Percentiles rank a stretch among this genome's conserved stretches.
Conservation (phyloP, 2,888 invertebrate species). For the Patella depressa region DNA sequence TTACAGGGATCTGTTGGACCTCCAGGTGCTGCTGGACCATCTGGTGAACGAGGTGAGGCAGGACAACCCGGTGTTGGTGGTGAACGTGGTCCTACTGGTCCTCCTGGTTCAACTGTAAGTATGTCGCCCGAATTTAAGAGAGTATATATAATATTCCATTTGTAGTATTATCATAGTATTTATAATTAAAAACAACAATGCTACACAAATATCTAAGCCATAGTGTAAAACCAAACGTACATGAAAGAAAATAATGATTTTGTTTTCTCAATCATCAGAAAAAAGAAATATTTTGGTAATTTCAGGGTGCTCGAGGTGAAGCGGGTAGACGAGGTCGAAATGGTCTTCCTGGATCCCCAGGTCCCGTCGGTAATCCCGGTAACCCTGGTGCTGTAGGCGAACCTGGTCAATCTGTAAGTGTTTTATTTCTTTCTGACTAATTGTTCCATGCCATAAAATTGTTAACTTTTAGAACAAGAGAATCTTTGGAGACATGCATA, state of each 20-base stretch:
- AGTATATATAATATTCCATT: too few relatives aligned
- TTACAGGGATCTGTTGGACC: slow-evolving; percentile 72
- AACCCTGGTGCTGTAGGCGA: slow-evolving; percentile 55
- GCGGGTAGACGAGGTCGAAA: slow-evolving; percentile 23
- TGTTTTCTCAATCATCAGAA: not conserved
- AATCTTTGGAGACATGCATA: too few relatives aligned
- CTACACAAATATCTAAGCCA: too few relatives aligned
- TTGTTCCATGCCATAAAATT: too few relatives aligned
- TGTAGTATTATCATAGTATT: too few relatives aligned
- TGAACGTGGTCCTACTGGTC: slow-evolving; percentile 50
- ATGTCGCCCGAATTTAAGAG: not conserved
- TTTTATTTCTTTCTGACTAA: not conserved
- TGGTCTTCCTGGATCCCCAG: slow-evolving; percentile 46
- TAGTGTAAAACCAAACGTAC: too few relatives aligned
- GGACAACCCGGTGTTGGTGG: slow-evolving; percentile 57
- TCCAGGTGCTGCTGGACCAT: slow-evolving; percentile 79
- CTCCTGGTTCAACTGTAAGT: slow-evolving; percentile 46
- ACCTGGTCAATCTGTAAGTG: slow-evolving; percentile 49
- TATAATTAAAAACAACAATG: too few relatives aligned
- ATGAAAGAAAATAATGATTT: not conserved
- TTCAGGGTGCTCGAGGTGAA: not conserved
- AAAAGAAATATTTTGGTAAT: not conserved
- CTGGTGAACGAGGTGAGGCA: slow-evolving; percentile 79
- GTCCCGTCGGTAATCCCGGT: slow-evolving; percentile 53
- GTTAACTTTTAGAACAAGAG: too few relatives aligned